phyloP scores from a whole-genome alignment of 2,797 vertebrate genomes.

The Sebastes diploproa region DNA sequence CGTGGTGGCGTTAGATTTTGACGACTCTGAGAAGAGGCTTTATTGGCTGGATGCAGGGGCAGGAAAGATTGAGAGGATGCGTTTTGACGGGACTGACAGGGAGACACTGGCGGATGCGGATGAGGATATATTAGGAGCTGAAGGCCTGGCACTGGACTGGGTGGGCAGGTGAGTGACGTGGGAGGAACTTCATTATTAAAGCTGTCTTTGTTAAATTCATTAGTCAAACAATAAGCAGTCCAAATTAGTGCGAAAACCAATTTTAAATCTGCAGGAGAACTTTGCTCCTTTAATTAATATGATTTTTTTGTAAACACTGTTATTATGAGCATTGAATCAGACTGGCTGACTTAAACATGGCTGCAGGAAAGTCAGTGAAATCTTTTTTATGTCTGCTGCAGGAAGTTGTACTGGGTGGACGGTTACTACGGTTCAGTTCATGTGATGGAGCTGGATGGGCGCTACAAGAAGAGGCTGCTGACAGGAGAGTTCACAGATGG shows the following conservation, averaged over 20 bases:
- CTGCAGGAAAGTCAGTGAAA: background rate
- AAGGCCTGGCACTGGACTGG: slow-evolving; percentile 81
- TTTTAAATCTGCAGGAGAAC: background rate
- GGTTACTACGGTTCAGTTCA: slow-evolving; percentile 68
- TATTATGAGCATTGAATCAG: background rate
- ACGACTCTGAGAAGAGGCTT: slow-evolving; percentile 72
- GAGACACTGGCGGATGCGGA: slow-evolving; percentile 61
- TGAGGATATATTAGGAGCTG: slow-evolving; percentile 52
- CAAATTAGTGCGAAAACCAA: background rate
- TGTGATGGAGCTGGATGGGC: slow-evolving; percentile 82
- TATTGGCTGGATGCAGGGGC: slow-evolving; percentile 77
- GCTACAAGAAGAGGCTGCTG: slow-evolving; percentile 75
- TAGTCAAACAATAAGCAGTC: background rate
- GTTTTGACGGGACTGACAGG: slow-evolving; percentile 73
- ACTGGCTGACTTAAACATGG: background rate
- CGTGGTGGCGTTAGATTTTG: slow-evolving; percentile 77
- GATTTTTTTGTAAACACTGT: background rate
- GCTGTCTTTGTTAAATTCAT: background rate
- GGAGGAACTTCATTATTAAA: background rate
- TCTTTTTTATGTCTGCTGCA: slow-evolving; percentile 32
- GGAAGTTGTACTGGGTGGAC: slow-evolving; percentile 82
- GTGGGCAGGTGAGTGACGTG: slow-evolving; percentile 76
- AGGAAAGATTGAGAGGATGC: slow-evolving; percentile 77
- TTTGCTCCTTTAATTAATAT: background rate
- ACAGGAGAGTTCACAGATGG: slow-evolving; percentile 65